Percentiles rank a stretch among this genome's conserved stretches.
phyloP scores from a whole-genome alignment of 2,888 invertebrate genomes.

The Mesorhabditis spiculigera region DNA sequence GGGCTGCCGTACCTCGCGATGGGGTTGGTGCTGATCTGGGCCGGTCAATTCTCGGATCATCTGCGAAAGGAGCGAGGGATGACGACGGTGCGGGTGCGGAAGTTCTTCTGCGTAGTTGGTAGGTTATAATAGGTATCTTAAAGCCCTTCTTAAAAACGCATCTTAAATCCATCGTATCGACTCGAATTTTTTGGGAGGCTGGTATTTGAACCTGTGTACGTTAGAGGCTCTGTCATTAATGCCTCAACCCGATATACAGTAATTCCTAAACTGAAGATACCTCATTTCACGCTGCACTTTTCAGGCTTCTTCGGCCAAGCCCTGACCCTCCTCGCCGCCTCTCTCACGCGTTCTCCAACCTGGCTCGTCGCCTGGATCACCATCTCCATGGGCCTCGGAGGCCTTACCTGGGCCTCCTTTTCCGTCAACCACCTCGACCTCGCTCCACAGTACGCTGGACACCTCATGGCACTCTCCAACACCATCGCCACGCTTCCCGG shows the following conservation, averaged over 20 bases:
- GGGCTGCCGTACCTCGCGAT: constrained; percentile 84
- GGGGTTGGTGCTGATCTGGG: constrained; percentile 76
- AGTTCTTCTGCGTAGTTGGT: constrained; percentile 73
- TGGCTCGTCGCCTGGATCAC: constrained; percentile 79
- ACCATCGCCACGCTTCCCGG: constrained; percentile 86
- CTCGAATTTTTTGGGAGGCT: too few species aligned
- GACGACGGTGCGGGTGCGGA: constrained; percentile 71
- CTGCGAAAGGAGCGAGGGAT: constrained; percentile 60
- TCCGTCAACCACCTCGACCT: constrained; percentile 78
- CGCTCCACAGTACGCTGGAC: constrained; percentile 84
- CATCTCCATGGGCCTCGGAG: constrained; percentile 80
- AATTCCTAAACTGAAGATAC: too few species aligned
- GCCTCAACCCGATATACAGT: too few species aligned
- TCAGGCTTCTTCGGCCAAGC: constrained; percentile 75
- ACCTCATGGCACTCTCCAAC: constrained; percentile 86
- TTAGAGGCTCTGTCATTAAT: too few species aligned
- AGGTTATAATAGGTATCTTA: not conserved
- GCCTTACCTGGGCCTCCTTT: constrained; percentile 88
- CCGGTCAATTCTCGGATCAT: constrained; percentile 81
- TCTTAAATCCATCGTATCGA: too few species aligned
- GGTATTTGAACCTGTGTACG: too few species aligned
- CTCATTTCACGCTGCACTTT: constrained; percentile 11
- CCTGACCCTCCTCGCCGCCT: constrained; percentile 79
- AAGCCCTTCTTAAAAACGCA: too few species aligned
- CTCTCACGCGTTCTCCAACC: constrained; percentile 70